A percentile compares a stretch with the other conserved stretches of the same genome.
phyloP scores from a whole-genome alignment of 2,888 invertebrate genomes.

The Tromatobia lineatoria region DNA sequence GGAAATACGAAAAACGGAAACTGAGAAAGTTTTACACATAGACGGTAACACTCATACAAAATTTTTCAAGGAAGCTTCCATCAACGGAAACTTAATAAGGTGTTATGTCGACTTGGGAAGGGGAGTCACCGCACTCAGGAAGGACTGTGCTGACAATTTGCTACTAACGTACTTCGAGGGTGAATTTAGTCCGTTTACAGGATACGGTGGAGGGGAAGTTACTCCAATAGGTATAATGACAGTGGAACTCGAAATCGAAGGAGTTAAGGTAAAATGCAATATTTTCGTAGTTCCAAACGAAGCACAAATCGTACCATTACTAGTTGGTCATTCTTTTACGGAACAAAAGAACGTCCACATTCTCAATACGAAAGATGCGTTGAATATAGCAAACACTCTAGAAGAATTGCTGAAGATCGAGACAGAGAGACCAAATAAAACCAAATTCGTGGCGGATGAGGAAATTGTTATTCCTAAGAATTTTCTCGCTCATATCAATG shows the following conservation, averaged over 20 bases:
- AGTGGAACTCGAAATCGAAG: neutral
- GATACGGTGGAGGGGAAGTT: conserved; percentile 49
- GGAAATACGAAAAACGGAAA: conserved; percentile 6
- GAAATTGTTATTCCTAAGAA: conserved; percentile 57
- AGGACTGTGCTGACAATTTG: conserved; percentile 25
- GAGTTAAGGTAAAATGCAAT: conserved; percentile 3
- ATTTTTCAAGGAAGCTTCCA: conserved; percentile 32
- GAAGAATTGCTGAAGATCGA: conserved; percentile 39
- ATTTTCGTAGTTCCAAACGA: conserved; percentile 66
- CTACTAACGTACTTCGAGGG: conserved; percentile 5
- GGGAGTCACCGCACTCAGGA: conserved; percentile 2
- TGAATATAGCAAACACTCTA: conserved; percentile 50
- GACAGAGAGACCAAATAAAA: neutral
- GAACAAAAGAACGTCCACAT: conserved; percentile 68
- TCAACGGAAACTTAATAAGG: conserved; percentile 8
- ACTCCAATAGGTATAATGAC: conserved; percentile 15
- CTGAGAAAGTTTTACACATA: conserved; percentile 17
- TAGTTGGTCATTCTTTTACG: conserved; percentile 72
- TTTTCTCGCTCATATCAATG: conserved; percentile 57
- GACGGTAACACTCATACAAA: conserved; percentile 43
- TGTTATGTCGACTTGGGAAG: conserved; percentile 48
- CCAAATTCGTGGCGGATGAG: conserved; percentile 2
- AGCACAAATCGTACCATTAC: conserved; percentile 66
- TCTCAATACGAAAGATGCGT: conserved; percentile 55
- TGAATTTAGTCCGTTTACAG: too few species aligned